Evolutionary conservation across 2,797 vertebrate species (phyloP).

Genomic region (Dryobates pubescens): DNA sequence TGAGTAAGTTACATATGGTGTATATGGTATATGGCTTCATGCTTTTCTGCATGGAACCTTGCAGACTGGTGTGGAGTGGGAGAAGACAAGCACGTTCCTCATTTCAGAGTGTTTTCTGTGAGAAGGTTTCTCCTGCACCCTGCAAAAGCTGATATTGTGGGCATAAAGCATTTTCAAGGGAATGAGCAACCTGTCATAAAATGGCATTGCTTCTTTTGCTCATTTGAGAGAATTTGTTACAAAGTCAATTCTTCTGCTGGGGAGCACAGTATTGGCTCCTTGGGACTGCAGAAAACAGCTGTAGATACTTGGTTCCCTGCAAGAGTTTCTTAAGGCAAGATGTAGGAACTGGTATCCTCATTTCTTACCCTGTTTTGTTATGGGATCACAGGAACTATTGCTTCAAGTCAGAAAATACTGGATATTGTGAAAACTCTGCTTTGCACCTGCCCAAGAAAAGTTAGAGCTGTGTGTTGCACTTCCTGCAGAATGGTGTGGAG

Average conservation of each 20-base stretch:
- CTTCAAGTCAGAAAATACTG: neutral
- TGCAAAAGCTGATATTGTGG: neutral
- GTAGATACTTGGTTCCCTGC: too few relatives aligned
- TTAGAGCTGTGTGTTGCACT: neutral
- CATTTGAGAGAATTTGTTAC: neutral
- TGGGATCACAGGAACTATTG: neutral
- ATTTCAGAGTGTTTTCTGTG: neutral
- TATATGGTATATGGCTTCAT: too few relatives aligned
- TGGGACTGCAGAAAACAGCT: neutral
- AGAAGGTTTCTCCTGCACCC: neutral
- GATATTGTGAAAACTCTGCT: neutral
- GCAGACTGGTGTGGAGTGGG: neutral
- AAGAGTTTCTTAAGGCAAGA: neutral
- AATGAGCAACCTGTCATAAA: neutral
- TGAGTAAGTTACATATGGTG: too few relatives aligned
- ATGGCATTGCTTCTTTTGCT: neutral
- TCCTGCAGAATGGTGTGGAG: neutral
- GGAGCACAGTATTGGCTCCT: neutral
- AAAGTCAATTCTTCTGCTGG: neutral
- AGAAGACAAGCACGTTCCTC: neutral
- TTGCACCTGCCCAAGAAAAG: fast-evolving
- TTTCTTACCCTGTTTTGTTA: neutral
- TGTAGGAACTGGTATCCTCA: neutral
- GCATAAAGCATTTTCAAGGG: neutral
- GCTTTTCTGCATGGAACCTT: neutral